Evolutionary conservation across 92 coral and sea anemone genomes (phyloP).

Genomic region (Epizoanthus fatuus): DNA sequence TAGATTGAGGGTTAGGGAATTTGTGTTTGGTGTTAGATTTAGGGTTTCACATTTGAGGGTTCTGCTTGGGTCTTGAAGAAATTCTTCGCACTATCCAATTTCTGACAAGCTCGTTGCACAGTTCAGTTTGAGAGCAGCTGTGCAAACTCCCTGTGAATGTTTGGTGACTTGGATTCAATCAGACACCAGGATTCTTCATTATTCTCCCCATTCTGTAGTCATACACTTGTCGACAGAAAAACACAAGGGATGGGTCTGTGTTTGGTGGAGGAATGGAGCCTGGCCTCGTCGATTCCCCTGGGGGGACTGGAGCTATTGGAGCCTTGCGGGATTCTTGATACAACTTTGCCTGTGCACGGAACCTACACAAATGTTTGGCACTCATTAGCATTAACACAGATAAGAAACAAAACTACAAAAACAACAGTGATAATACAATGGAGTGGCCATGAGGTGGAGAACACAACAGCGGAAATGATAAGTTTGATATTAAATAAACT

Average conservation of each 20-base stretch:
- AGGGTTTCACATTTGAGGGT: background rate
- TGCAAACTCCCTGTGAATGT: no score
- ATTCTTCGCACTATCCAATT: background rate
- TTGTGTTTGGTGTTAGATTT: background rate
- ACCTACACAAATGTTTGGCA: conserved; percentile 57
- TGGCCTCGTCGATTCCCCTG: conserved; percentile 90
- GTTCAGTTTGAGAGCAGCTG: background rate
- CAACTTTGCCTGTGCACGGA: conserved; percentile 92
- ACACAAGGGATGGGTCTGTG: conserved; percentile 93
- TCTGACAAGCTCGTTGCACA: background rate
- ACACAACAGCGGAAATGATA: background rate
- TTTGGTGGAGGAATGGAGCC: conserved; percentile 89
- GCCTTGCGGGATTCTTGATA: conserved; percentile 90
- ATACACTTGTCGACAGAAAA: conserved; percentile 98
- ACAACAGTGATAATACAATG: background rate
- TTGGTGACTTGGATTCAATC: background rate
- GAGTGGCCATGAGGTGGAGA: background rate
- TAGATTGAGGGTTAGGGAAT: no score
- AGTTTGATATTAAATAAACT: background rate
- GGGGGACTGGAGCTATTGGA: conserved; percentile 93
- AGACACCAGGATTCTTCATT: conserved; percentile 87
- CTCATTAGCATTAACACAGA: background rate
- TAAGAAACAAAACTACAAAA: background rate
- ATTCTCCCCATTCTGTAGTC: conserved; percentile 98
- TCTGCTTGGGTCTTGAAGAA: background rate